Evolutionary conservation across 2,113 vertebrate species (phyloP).

Genomic region (Megaceryle maxima): DNA sequence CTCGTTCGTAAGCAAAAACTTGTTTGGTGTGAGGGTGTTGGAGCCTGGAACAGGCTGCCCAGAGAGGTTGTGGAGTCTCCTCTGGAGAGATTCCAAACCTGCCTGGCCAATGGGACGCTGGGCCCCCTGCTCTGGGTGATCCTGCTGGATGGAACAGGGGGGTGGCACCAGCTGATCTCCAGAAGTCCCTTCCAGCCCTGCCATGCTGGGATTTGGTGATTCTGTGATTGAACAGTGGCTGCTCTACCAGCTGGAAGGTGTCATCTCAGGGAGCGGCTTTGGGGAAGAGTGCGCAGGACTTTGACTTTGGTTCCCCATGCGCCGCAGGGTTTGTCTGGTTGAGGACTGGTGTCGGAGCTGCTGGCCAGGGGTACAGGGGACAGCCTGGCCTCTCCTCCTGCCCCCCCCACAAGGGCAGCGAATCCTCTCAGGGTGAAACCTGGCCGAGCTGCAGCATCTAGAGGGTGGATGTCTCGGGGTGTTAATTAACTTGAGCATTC

Average conservation of each 20-base stretch:
- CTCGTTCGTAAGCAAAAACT: too few relatives aligned
- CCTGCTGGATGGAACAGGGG: too few relatives aligned
- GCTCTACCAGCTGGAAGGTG: not conserved
- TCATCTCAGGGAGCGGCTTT: too few relatives aligned
- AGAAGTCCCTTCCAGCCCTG: too few relatives aligned
- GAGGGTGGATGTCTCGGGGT: accelerated
- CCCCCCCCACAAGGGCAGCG: not conserved
- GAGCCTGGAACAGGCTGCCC: too few relatives aligned
- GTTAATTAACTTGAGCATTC: not conserved
- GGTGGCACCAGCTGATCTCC: too few relatives aligned
- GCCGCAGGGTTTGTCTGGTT: not conserved
- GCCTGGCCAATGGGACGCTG: not conserved
- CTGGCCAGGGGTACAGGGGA: not conserved
- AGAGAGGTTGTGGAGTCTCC: too few relatives aligned
- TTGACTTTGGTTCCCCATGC: accelerated
- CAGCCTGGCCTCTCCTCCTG: not conserved
- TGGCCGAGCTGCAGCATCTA: not conserved
- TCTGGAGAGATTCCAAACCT: too few relatives aligned
- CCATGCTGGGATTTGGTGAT: too few relatives aligned
- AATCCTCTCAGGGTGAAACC: accelerated
- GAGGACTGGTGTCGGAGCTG: accelerated
- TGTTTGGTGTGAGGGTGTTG: not conserved
- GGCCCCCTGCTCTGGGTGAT: not conserved
- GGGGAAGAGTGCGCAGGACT: accelerated
- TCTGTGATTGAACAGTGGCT: not conserved